Base-by-base conservation (phyloP, 2,797 vertebrate species). In the Pristis pectinata region DNA sequence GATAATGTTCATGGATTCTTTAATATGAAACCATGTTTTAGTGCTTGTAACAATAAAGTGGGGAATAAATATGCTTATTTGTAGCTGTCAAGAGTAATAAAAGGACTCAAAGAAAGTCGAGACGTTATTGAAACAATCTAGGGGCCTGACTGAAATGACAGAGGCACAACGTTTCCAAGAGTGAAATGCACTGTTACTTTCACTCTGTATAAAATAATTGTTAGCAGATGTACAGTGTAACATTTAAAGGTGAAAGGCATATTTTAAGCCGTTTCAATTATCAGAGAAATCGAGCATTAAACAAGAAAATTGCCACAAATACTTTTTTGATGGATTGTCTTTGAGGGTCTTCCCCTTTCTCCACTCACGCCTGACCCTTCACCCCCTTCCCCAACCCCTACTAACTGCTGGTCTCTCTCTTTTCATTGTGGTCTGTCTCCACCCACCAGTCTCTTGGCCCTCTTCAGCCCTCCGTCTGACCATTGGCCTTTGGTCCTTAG, bases 21-120 rank as follows among this genome's bases (percentile, higher is more conserved):
- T 76, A 94, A 94, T 72, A 76, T 7, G 44, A 94, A 76, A 34
- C 67, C 41, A 94, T 76, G 92, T 94, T 94, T 94, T 17, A 94
- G 37, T 76, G 67, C 92, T 76, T 94, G 92, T 74, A 94, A 94
- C 67, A 53, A 94, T 94, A 49, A 94, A 94, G 72, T 70, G 44
- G 13, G 92, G 92, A 72, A 94, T 94, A 94, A 94, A 94, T 94
- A 76, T 76, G 92, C 92, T 49, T 76, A 94, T 74, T 91, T 72
- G 70, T 37, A 76, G 67, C 92, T 76, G 92, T 94, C 92, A 94
- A 53, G 70, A 53, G 72, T 53, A 94, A 94, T 94, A 94, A 53
- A 56, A 24, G 41, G 13, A 49, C 6, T 27, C 5, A 56, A 64
- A 70, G 72, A 76, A 74, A 94, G 30, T 4, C 7, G 27, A 56